phyloP scores from a whole-genome alignment of 2,888 invertebrate species.

The Artemia sinica region DNA sequence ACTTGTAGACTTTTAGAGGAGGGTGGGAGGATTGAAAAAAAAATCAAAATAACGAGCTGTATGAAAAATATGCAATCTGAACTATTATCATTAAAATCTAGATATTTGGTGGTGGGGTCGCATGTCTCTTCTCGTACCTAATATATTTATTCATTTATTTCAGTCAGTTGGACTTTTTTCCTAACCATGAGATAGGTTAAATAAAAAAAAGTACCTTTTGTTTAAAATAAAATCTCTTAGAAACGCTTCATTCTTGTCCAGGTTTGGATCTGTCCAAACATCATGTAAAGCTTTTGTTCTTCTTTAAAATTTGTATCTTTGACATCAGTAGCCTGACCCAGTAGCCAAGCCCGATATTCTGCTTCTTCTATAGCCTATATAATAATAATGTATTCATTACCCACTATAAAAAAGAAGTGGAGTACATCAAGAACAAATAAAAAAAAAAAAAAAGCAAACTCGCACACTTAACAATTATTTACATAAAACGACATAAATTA shows the following conservation, averaged over 20 bases:
- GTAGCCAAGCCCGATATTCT: slow-evolving; percentile 60
- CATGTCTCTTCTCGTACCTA: neutral
- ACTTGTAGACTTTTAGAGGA: too few species aligned
- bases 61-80: too few species aligned
- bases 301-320: slow-evolving; percentile 42
- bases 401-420: too few species aligned
- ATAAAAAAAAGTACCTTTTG: slow-evolving; percentile 42
- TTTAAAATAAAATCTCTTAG: slow-evolving; percentile 79
- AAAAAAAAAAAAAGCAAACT: too few species aligned
- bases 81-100: too few species aligned
- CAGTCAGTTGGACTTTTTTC: neutral
- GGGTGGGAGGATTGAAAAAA: too few species aligned
- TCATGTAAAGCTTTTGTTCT: slow-evolving; percentile 54
- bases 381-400: too few species aligned
- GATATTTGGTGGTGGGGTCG: too few species aligned
- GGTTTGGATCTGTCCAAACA: slow-evolving; percentile 63
- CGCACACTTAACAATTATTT: too few species aligned
- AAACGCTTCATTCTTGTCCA: slow-evolving; percentile 70
- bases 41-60: too few species aligned
- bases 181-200: neutral
- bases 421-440: too few species aligned
- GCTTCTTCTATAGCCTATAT: slow-evolving; percentile 32
- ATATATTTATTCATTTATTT: slow-evolving; percentile 2
- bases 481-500: too few species aligned
- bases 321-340: slow-evolving; percentile 47